Base-by-base conservation (phyloP, 2,113 vertebrate genomes). In the Chaetorhynchus papuensis region DNA sequence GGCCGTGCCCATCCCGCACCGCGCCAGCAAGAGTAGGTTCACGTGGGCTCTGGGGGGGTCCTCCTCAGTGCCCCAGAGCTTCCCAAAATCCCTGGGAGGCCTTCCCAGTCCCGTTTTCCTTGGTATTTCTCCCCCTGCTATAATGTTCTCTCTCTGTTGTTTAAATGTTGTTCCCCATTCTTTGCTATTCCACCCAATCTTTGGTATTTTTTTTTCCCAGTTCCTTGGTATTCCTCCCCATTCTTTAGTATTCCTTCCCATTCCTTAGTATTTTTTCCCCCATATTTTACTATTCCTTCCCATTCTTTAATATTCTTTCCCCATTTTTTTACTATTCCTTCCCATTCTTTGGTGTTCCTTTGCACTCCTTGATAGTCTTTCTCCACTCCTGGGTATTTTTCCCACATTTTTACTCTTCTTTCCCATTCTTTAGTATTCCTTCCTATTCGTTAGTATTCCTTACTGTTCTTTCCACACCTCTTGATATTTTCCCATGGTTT, bases 1-100 rank as follows among this genome's bases (percentile, higher is more conserved):
- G 97, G 99, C 99, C 8, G 99, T 99, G 89, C 99, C 99, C 98
- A 99, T 99, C 97, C 99, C 99, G 6, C 99, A 99, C 97, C 98
- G 99, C 27, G 99, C 99, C 97, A 99, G 97, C 97, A 99, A 99
- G 97, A 99, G 99, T 99, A 96, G 97, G 98, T 95, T 21, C 44
- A 6, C 7, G 0, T 0, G 15, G 15, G 66, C 30, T n/a, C 42
- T 14, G 0, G 0, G 41, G 13, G 61, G 27, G 4, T 26, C n/a
- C 33, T 33, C 17, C 33, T 27, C 76, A 2, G 44, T 9, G 2
- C 42, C 44, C 76, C 68, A 39, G 7, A 15, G 24, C n/a, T 31
- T 7, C 45, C 53, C 69, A 30, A 65, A 45, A n/a, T 2, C 53
- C 50, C 30, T 3, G 10, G 21, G 24, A 69, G n/a, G 2, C 47